These are phyloP conservation scores for Pedionomus torquatus DNA, from an alignment of 2,113 vertebrate genomes.

Conservation along the genomic window DNA sequence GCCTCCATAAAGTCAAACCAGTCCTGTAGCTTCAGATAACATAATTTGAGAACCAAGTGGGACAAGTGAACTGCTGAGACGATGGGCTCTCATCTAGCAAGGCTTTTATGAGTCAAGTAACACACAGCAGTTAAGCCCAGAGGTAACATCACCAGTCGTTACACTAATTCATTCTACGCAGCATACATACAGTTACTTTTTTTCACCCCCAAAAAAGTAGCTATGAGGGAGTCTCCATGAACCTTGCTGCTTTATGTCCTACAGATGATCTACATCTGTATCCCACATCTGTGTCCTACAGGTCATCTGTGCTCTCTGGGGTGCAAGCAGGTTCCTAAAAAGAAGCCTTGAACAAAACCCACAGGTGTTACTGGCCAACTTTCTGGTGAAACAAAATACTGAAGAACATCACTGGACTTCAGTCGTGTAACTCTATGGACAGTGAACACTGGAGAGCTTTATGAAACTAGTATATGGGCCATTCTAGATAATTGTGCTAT, in stretches of 20 bases:
- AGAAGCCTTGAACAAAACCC: background rate
- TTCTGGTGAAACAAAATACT: accelerated
- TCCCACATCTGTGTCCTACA: too few relatives aligned
- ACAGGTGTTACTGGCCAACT: too few relatives aligned
- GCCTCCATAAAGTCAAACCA: background rate
- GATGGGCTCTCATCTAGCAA: background rate
- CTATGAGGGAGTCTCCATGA: accelerated
- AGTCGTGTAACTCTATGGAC: accelerated
- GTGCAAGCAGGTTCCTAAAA: background rate
- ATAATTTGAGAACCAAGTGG: background rate
- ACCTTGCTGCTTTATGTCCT: background rate
- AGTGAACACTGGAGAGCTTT: background rate
- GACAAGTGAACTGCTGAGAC: background rate
- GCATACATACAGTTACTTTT: background rate
- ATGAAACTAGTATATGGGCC: background rate
- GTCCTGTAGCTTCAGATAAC: background rate
- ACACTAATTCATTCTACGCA: background rate
- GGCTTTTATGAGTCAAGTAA: background rate
- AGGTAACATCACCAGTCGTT: background rate
- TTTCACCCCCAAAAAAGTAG: accelerated
- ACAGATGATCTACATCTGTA: background rate
- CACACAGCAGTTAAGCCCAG: background rate
- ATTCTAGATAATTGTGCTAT: background rate
- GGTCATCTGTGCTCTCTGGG: background rate
- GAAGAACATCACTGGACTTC: background rate